Evolutionary conservation across 64 coral and sea anemone species (phyloP).

Genomic region (Acropora tenuis): DNA sequence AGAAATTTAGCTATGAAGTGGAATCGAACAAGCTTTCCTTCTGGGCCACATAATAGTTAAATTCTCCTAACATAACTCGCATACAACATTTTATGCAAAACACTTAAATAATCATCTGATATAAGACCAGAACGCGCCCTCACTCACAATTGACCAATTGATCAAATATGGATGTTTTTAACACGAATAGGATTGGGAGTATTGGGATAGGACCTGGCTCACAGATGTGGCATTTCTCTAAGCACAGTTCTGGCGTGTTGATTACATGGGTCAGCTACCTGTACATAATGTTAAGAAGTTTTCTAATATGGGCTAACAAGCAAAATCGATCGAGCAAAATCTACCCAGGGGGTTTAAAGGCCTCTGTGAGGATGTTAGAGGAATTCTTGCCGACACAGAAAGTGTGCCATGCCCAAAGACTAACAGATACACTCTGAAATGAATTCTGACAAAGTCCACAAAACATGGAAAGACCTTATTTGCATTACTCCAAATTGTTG

Average conservation of each 20-base stretch:
- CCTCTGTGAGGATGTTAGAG: constrained; percentile 51
- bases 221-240: constrained; percentile 26
- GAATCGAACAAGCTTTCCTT: too few relatives aligned
- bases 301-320: constrained; percentile 43
- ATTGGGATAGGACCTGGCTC: constrained; percentile 46
- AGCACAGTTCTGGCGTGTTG: constrained; percentile 2
- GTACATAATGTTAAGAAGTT: constrained; percentile 37
- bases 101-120: too few relatives aligned
- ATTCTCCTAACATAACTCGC: too few relatives aligned
- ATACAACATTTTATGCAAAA: too few relatives aligned
- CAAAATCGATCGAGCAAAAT: constrained; percentile 28
- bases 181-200: constrained; percentile 18
- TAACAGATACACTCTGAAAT: constrained; percentile 59
- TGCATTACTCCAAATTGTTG: too few relatives aligned
- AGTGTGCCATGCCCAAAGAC: constrained; percentile 36
- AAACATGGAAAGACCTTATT: too few relatives aligned
- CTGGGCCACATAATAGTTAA: too few relatives aligned
- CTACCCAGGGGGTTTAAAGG: constrained; percentile 39
- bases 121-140: too few relatives aligned
- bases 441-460: constrained; percentile 36
- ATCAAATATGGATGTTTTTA: constrained; percentile 27
- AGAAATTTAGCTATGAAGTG: too few relatives aligned
- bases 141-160: not conserved
- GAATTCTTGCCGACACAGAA: constrained; percentile 7
- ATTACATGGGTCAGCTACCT: constrained; percentile 45